phyloP scores from a whole-genome alignment of 2,797 vertebrate species.

The Centroberyx gerrardi region DNA sequence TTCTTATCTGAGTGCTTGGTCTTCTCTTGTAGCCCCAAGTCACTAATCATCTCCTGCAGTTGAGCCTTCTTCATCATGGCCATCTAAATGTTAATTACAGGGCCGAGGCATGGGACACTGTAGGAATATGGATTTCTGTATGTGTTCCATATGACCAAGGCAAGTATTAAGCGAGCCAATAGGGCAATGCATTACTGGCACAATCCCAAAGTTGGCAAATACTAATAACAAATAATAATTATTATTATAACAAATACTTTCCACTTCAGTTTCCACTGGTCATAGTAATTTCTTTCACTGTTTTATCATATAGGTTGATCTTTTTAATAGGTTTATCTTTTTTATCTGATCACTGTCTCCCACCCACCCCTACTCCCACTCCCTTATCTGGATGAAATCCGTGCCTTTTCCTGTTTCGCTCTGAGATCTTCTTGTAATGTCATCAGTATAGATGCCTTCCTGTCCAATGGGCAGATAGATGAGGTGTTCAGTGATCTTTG shows the following conservation, averaged over 20 bases:
- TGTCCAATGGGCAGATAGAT: slow-evolving; percentile 76
- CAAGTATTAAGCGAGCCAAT: not conserved
- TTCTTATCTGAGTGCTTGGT: slow-evolving; percentile 11
- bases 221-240: not conserved
- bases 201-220: not conserved
- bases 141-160: slow-evolving; percentile 1
- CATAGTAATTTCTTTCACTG: not conserved
- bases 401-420: slow-evolving; percentile 58
- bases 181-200: not conserved
- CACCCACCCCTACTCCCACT: slow-evolving; percentile 42
- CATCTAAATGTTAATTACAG: slow-evolving; percentile 60
- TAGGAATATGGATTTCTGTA: slow-evolving; percentile 16
- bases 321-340: not conserved
- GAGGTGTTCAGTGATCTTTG: slow-evolving; percentile 81
- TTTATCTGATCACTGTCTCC: not conserved
- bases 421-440: slow-evolving; percentile 73
- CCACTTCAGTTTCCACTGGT: not conserved
- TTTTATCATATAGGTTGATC: not conserved
- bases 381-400: slow-evolving; percentile 62
- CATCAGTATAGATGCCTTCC: slow-evolving; percentile 70
- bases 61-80: slow-evolving; percentile 26
- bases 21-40: slow-evolving; percentile 13
- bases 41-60: slow-evolving; percentile 39
- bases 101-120: slow-evolving; percentile 9
- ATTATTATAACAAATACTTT: not conserved